A percentile compares a stretch with the other conserved stretches of the same genome.
Evolutionary conservation across 2,113 vertebrate species (phyloP).

Genomic region (Azemiops feae): DNA sequence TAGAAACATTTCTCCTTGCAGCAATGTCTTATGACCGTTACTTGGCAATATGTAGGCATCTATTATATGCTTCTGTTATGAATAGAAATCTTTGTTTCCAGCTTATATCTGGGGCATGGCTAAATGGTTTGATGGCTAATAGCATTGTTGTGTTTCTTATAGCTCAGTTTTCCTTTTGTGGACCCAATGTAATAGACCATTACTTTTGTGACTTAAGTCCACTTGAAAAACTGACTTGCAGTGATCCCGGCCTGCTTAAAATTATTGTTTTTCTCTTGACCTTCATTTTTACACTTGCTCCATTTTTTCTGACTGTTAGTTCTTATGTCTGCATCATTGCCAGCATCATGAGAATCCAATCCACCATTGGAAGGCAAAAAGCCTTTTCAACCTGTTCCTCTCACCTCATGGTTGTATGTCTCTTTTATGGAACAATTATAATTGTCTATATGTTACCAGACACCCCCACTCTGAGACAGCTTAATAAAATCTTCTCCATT

Average conservation of each 20-base stretch:
- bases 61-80: not conserved
- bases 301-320: not conserved
- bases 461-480: not conserved
- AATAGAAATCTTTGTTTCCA: not conserved
- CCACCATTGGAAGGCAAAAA: not conserved
- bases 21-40: not conserved
- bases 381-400: not conserved
- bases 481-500: not conserved
- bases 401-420: not conserved
- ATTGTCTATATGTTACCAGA: not conserved
- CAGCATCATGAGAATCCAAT: not conserved
- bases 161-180: not conserved
- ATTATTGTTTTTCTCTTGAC: not conserved
- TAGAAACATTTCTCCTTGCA: not conserved
- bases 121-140: not conserved
- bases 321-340: slow-evolving; percentile 11
- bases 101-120: not conserved
- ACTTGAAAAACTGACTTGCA: not conserved
- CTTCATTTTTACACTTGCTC: not conserved
- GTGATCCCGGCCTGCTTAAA: not conserved
- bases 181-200: slow-evolving; percentile 33
- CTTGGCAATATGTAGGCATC: not conserved
- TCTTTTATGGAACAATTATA: not conserved
- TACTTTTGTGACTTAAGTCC: slow-evolving; percentile 43
- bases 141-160: not conserved